Conservation (phyloP, 1,140 invertebrate species). For the Leptinotarsa defecta region DNA sequence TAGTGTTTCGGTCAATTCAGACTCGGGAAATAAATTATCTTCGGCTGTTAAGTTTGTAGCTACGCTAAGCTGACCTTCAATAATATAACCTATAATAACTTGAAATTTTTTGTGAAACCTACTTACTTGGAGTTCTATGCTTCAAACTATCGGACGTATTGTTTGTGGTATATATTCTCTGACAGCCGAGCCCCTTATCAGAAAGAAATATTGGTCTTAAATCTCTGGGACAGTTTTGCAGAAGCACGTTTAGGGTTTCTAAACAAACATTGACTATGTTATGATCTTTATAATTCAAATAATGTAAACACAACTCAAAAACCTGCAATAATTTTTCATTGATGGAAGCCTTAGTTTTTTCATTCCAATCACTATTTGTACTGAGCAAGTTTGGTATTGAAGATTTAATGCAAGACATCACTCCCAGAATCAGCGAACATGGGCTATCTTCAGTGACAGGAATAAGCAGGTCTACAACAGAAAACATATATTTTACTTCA, state of each 20-base stretch:
- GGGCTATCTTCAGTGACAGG: slow-evolving; percentile 57
- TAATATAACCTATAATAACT: not conserved
- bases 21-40: slow-evolving; percentile 50
- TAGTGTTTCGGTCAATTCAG: slow-evolving; percentile 50
- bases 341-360: slow-evolving; percentile 19
- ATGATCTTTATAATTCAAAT: slow-evolving; percentile 72
- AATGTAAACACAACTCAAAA: slow-evolving; percentile 81
- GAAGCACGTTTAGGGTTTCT: slow-evolving; percentile 77
- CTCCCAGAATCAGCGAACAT: slow-evolving; percentile 63
- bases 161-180: slow-evolving; percentile 54
- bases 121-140: slow-evolving; percentile 61
- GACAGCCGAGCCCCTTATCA: slow-evolving; percentile 62
- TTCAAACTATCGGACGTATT: slow-evolving; percentile 53
- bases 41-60: slow-evolving; percentile 52
- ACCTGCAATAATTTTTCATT: slow-evolving; percentile 58
- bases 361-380: slow-evolving; percentile 28
- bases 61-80: slow-evolving; percentile 53
- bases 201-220: slow-evolving; percentile 65
- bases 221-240: slow-evolving; percentile 68
- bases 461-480: slow-evolving; percentile 48
- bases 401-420: slow-evolving; percentile 66
- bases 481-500: not conserved
- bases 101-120: not conserved
- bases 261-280: slow-evolving; percentile 83
- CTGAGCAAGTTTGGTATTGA: slow-evolving; percentile 62